Base-by-base conservation (phyloP, 2,888 invertebrate species). In the Mimas tiliae region DNA sequence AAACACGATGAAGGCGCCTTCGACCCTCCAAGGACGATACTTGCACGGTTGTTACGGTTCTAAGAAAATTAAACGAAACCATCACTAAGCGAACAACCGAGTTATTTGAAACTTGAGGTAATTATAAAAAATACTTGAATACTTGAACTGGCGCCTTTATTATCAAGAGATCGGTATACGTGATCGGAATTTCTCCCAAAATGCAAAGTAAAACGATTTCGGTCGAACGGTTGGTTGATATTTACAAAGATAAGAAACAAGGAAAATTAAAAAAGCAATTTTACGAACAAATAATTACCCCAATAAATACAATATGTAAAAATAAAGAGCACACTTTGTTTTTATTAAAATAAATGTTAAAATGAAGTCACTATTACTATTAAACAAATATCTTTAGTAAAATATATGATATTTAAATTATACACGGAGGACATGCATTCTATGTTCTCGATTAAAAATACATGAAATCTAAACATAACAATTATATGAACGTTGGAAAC, bases 1-100 rank as follows among this genome's bases (percentile, higher is more conserved):
- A 63, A 74, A 69, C 42, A 58, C 34, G 47, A 55, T 21, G 11
- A 8, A 75, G 72, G 77, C 79, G 79, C 79, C 78, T 84, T 80
- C 82, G 83, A 87, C 79, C 86, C 75, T 64, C 66, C 81, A 83
- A 88, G 85, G 85, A 84, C 84, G 72, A 62, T 74, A 76, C 72
- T 72, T 74, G 73, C 80, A 78, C 77, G 78, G 75, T 78, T 78
- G 82, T 83, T 81, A 84, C 73, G 70, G 76, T 90, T 87, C 87
- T 80, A 69, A 77, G 85, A 88, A 88, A 82, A 79, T 78, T 81
- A 74, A 75, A 68, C 77, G 82, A 81, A 83, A 79, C 72, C 73
- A 71, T 78, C 76, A 67, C 73, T 72, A 78, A 77, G 81, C 75
- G 67, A 67, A 68, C 50, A 34, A 65, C 52, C 65, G 68, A 68